These are phyloP conservation scores for Bradypus variegatus DNA, from an alignment of 2,797 vertebrate species.

Conservation along the genomic window DNA sequence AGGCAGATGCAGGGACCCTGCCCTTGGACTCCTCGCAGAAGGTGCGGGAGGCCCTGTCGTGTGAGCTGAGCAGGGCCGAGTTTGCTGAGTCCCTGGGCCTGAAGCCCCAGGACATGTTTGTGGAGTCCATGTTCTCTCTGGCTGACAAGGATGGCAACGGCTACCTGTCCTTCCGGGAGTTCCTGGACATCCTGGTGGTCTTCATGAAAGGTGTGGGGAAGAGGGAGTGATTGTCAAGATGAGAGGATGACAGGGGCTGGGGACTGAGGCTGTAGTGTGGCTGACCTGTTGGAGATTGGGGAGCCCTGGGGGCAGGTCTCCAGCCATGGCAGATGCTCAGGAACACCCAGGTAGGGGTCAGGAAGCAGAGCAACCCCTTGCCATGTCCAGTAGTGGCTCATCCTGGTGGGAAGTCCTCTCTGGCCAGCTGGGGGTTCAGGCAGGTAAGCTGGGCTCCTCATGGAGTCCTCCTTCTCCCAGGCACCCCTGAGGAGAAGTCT, in stretches of 20 bases:
- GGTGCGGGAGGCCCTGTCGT: constrained; percentile 84
- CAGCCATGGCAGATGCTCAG: background rate
- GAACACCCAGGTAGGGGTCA: background rate
- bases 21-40: constrained; percentile 75
- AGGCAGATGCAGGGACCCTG: constrained; percentile 80
- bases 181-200: constrained; percentile 90
- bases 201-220: constrained; percentile 84
- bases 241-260: background rate
- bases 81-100: constrained; percentile 91
- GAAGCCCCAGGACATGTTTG: constrained; percentile 87
- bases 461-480: constrained; percentile 66
- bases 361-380: background rate
- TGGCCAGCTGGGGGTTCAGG: background rate
- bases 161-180: constrained; percentile 95
- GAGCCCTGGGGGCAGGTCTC: background rate
- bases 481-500: constrained; percentile 91
- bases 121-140: constrained; percentile 94
- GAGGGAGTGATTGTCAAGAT: background rate
- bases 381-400: background rate
- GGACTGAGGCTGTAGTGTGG: background rate
- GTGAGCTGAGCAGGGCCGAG: constrained; percentile 88
- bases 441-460: background rate
- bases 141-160: constrained; percentile 96
- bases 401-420: background rate
- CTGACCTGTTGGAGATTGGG: background rate